Conservation (phyloP, 1,140 invertebrate species). For the Apis dorsata region DNA sequence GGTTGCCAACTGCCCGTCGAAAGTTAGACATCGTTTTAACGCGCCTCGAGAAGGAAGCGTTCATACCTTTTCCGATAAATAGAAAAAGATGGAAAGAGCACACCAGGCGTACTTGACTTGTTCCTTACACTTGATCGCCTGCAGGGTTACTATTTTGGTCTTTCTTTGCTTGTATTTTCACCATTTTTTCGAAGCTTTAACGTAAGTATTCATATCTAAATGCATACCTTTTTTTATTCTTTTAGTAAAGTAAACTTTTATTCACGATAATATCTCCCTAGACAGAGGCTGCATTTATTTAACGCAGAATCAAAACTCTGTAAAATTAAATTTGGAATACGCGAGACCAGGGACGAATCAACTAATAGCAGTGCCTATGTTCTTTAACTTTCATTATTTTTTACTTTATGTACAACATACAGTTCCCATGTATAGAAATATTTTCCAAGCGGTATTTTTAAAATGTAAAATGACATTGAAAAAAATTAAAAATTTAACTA, state of each 20-base stretch:
- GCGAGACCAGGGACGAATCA: constrained; percentile 25
- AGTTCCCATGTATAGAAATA: constrained; percentile 6
- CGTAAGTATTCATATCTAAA: constrained; percentile 13
- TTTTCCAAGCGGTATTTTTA: constrained; percentile 51
- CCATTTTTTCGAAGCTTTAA: constrained; percentile 41
- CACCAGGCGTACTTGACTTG: constrained; percentile 44
- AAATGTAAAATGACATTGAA: constrained; percentile 1
- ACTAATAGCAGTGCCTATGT: constrained; percentile 12
- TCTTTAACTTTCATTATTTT: constrained; percentile 39
- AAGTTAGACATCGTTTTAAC: constrained; percentile 66
- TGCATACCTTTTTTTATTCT: constrained; percentile 13
- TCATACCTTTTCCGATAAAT: constrained; percentile 14
- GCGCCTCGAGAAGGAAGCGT: constrained; percentile 53
- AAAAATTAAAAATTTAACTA: background rate
- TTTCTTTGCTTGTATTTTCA: constrained; percentile 69
- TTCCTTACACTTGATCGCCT: constrained; percentile 50
- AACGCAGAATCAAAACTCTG: constrained; percentile 44
- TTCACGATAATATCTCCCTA: constrained; percentile 35
- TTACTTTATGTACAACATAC: background rate
- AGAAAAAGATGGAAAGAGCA: constrained; percentile 45
- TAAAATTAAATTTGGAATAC: constrained; percentile 61
- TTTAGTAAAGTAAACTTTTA: background rate
- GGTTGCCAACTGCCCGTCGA: constrained; percentile 75
- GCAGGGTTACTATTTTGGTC: constrained; percentile 69
- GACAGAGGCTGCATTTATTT: constrained; percentile 20